Conservation (phyloP, 2,113 vertebrate genomes). For the Dicrurus megarhynchus region DNA sequence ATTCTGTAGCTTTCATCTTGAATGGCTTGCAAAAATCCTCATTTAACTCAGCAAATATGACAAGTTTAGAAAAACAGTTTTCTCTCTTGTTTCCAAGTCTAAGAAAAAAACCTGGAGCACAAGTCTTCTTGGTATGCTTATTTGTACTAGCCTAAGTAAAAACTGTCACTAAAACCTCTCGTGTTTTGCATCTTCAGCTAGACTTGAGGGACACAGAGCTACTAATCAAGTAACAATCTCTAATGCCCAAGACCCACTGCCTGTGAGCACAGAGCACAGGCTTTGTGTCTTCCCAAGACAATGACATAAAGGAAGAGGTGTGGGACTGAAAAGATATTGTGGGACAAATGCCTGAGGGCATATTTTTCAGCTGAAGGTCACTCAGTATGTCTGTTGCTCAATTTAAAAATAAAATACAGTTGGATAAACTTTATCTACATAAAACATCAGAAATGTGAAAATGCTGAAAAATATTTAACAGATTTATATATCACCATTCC, state of each 20-base stretch:
- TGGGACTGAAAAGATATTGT: background rate
- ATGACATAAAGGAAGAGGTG: background rate
- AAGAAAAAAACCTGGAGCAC: background rate
- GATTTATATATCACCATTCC: background rate
- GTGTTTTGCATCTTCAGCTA: background rate
- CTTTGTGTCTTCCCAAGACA: background rate
- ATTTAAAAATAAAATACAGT: background rate
- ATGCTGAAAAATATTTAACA: background rate
- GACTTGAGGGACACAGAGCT: background rate
- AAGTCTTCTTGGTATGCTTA: background rate
- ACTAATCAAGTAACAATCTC: background rate
- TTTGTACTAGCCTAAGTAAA: background rate
- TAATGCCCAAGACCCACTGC: background rate
- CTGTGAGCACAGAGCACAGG: background rate
- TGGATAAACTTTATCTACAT: background rate
- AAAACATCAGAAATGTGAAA: background rate
- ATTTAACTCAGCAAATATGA: background rate
- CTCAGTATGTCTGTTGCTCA: background rate
- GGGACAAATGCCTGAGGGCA: background rate
- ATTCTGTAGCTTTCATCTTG: background rate
- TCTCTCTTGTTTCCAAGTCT: background rate
- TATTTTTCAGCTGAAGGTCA: background rate
- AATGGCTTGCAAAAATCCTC: background rate
- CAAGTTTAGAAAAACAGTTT: background rate
- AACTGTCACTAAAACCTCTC: background rate